phyloP scores from a whole-genome alignment of 2,888 invertebrate genomes.

The Drosophila anomelani region DNA sequence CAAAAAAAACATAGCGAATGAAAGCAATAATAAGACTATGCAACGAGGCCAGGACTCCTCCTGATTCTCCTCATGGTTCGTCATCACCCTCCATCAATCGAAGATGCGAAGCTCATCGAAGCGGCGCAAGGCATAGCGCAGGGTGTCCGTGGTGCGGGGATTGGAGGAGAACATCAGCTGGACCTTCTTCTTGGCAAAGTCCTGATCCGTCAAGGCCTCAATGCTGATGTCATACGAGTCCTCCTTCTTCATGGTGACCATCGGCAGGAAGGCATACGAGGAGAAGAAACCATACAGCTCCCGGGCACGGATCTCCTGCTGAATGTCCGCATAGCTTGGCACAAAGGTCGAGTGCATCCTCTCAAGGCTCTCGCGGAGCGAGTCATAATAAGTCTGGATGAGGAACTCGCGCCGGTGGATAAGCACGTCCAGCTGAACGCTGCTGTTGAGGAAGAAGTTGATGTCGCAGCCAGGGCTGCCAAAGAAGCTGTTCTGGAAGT shows the following conservation, averaged over 20 bases:
- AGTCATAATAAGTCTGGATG: slow-evolving; percentile 78
- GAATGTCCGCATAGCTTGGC: slow-evolving; percentile 77
- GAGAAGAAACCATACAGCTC: slow-evolving; percentile 83
- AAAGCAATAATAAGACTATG: slow-evolving; percentile 7
- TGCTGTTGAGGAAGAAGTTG: slow-evolving; percentile 84
- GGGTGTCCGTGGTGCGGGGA: slow-evolving; percentile 80
- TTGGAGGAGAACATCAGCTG: slow-evolving; percentile 83
- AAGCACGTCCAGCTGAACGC: slow-evolving; percentile 82
- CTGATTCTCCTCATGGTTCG: background rate
- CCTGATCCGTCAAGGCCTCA: slow-evolving; percentile 80
- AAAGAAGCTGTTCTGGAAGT: slow-evolving; percentile 83
- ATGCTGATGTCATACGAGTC: slow-evolving; percentile 82
- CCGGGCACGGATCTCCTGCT: slow-evolving; percentile 74
- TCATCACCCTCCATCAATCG: slow-evolving; percentile 59
- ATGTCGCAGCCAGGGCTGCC: slow-evolving; percentile 84
- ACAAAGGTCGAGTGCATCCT: slow-evolving; percentile 71
- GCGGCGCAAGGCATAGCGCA: slow-evolving; percentile 78
- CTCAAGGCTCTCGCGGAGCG: slow-evolving; percentile 73
- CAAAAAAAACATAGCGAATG: slow-evolving; percentile 29
- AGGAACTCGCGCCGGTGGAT: slow-evolving; percentile 78
- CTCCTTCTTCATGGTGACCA: slow-evolving; percentile 83
- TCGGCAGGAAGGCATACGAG: slow-evolving; percentile 82
- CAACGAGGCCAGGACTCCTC: background rate
- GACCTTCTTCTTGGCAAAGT: slow-evolving; percentile 81
- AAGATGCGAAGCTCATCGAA: slow-evolving; percentile 83